Base-by-base conservation (phyloP, 2,797 vertebrate genomes). In the Masticophis lateralis region DNA sequence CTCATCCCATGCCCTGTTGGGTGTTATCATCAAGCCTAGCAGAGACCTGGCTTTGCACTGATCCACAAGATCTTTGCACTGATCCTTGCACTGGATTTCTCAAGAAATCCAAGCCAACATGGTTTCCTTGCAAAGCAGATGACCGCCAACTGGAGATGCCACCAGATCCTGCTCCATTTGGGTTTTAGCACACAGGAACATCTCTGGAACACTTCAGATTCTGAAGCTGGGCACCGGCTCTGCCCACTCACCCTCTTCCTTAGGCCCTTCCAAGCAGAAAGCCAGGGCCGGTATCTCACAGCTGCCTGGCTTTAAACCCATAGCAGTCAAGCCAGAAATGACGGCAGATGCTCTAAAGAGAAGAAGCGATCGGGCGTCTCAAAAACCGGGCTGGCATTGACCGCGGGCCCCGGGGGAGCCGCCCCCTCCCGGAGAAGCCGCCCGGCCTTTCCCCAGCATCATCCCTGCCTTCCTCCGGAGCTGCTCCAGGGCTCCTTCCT, bases 141-240 rank as follows among this genome's bases (percentile, higher is more conserved):
- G 60, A 56, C 12, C 28, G 25, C 60, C 86, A 43, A 37, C 27
- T 11, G 16, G 53, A n/a, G 2, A 22, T 13, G 14, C 51, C 55
- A 55, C 59, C 0, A 94, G 88, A 93, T 94, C 91, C 87, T 69
- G 92, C 90, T 55, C 66, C 56, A 90, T 94, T 63, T 92, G 94
- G 87, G 55, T 93, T 13, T 22, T 94, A n/a, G 57, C 91, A 89
- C 94, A 66, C 61, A 66, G 28, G 61, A 66, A 4, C 61, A 22
- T 7, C 20, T 22, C 59, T 22, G 59, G 20, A 22, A 11, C 25
- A 0, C 25, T 25, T 3, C 27, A 28, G n/a, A 69, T 16, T 5
- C 0, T 27, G 61, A 55, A 91, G 22, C 9, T 61, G 60, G 25
- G 20, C 57, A 8, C 59, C 20, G 20, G 57, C 59, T 60, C 59